These are phyloP conservation scores for Probaryconus sp. DNA, from an alignment of 1,140 invertebrate genomes.

Conservation along the genomic window DNA sequence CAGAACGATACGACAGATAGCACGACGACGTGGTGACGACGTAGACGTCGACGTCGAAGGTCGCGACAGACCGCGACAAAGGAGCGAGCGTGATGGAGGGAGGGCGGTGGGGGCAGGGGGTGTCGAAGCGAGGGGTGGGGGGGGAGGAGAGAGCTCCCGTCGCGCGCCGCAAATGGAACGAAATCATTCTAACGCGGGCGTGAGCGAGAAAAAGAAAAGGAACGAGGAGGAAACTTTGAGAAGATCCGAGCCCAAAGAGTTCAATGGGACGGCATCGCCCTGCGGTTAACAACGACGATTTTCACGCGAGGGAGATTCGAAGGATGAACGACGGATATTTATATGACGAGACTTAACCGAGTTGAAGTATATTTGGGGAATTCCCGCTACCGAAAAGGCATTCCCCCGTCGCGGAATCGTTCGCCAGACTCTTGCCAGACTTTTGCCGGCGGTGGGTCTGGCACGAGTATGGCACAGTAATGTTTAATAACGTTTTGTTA, in stretches of 20 bases:
- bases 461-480: no score
- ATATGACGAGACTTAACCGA: no score
- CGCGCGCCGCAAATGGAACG: conserved; percentile 2
- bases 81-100: not conserved
- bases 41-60: conserved; percentile 49
- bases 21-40: conserved; percentile 9
- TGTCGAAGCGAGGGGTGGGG: conserved; percentile 1
- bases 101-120: not conserved
- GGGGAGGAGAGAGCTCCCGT: not conserved
- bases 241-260: no score
- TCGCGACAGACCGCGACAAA: conserved; percentile 4
- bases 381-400: no score
- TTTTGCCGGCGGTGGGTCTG: no score
- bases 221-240: conserved; percentile 2
- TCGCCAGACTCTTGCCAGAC: no score
- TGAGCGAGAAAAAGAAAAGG: conserved; percentile 5
- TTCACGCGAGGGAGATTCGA: no score
- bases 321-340: not conserved
- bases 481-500: no score
- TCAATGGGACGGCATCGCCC: no score
- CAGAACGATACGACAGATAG: conserved; percentile 59
- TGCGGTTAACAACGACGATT: no score
- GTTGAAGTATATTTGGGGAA: no score
- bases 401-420: no score
- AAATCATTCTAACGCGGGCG: conserved; percentile 30